These are phyloP conservation scores for Uloborus plumipes DNA, from an alignment of 2,888 invertebrate genomes.

Conservation along the genomic window DNA sequence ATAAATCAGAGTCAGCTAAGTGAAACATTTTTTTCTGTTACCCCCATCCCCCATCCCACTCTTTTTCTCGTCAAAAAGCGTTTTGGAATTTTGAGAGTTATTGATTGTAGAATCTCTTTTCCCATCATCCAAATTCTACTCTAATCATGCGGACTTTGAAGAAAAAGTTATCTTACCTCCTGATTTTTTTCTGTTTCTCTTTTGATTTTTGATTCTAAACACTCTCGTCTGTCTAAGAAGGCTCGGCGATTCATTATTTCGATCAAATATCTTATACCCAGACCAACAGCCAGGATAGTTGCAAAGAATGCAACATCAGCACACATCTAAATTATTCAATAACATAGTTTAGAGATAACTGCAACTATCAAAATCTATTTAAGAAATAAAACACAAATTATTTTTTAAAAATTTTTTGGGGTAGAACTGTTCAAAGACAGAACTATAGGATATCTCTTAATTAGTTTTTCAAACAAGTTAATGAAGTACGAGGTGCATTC, in stretches of 20 bases:
- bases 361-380: background rate
- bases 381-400: background rate
- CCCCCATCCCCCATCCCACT: no score
- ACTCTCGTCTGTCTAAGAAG: conserved; percentile 87
- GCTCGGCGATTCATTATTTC: conserved; percentile 89
- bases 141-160: no score
- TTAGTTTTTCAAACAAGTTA: no score
- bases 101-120: no score
- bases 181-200: conserved; percentile 87
- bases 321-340: conserved; percentile 43
- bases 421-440: background rate
- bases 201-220: conserved; percentile 86
- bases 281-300: conserved; percentile 85
- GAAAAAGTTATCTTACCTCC: conserved; percentile 75
- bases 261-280: conserved; percentile 88
- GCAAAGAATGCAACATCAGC: conserved; percentile 80
- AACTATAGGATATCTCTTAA: background rate
- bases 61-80: no score
- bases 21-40: no score
- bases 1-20: no score
- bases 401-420: background rate
- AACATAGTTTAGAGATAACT: background rate
- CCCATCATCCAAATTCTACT: no score
- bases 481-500: no score
- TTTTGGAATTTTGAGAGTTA: no score